Evolutionary conservation across 2,113 vertebrate genomes (phyloP), one percentile per base, ranked within the genome.

Genomic region (Choloepus hoffmanni): DNA sequence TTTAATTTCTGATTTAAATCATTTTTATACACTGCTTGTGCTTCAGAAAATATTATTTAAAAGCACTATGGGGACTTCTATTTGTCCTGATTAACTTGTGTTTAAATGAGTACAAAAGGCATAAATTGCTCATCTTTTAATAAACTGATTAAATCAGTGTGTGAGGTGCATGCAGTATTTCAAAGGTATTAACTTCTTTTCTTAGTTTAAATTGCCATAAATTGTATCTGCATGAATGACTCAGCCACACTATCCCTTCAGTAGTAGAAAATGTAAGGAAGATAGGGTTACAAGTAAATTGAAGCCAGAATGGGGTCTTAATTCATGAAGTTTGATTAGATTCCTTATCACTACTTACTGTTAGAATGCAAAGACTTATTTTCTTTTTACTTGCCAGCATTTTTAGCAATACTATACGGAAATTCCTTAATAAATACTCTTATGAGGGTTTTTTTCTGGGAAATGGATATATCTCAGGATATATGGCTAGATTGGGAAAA

Each of bases 111-210:
- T 82, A 95, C 84, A 95, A 96, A 96, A 92, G 28, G 55, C n/a
- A 97, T 93, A 97, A 97, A 85, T 91, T 97, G 96, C 50, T 84
- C 58, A 50, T 89, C 48, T 3, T 0, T 96, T 98, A 97, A 97
- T 92, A 97, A 98, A 96, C 94, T 95, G 96, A 98, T 98, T 98
- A 98, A 98, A 96, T 97, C 97, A 90, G n/a, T n/a, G 95, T 97
- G 85, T 98, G 98, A 98, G 81, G 96, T 68, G 36, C 76, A 90
- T 97, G 94, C 95, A 97, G 98, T 98, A 98, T 98, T 98, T 97
- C 88, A 78, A 82, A 96, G 87, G 97, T 97, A 96, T 97, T 98
- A 98, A 98, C 96, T 97, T 98, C 92, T 89, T 98, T 95, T 96
- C 95, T 98, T 95, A 95, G 84, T 97, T 97, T 97, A 97, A 98